Base-by-base conservation (phyloP, 2,888 invertebrate species). In the Stenurella melanura region DNA sequence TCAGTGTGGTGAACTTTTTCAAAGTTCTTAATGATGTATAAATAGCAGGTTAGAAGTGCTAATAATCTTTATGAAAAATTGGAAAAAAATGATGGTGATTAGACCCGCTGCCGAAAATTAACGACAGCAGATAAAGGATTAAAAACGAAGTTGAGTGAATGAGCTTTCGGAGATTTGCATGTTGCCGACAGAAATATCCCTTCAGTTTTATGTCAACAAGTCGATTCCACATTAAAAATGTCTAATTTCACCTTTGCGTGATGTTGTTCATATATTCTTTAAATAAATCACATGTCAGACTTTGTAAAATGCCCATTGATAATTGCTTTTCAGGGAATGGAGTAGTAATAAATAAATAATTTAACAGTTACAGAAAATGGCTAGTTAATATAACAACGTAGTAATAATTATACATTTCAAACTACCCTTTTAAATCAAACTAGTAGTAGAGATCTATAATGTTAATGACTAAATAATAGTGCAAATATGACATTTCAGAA, bases 221-320 rank as follows among this genome's bases (percentile, higher is more conserved):
- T 21, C 42, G 17, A 19, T 58, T 70, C 19, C 61, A 60, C 61
- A 61, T 70, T 70, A 38, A 70, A 70, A 70, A 70, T 70, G 60
- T 70, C 70, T 70, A 70, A 70, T 61, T 70, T 70, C 60, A 21
- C 34, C 38, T 70, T 70, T 42, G 70, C 70, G 70, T 70, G 70
- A 12, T 15, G 38, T 19, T 42, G 60, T 11, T 34, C 15, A 69
- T 58, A 69, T 19, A 38, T 70, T 60, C 30, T 60, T 61, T 58
- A 60, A 70, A 70, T 61, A 38, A 70, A 70, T 70, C 70, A 60
- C 70, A 56, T 70, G 70, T 70, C 70, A 42, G 50, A 17, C 11
- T 38, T 70, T 60, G 61, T 70, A 61, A 70, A 70, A 60, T 70
- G 42, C 70, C 42, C 42, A 70, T 50, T 19, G 58, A 34, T 26